These are phyloP conservation scores for Elgaria multicarinata DNA, from an alignment of 2,113 vertebrate genomes.

Conservation along the genomic window DNA sequence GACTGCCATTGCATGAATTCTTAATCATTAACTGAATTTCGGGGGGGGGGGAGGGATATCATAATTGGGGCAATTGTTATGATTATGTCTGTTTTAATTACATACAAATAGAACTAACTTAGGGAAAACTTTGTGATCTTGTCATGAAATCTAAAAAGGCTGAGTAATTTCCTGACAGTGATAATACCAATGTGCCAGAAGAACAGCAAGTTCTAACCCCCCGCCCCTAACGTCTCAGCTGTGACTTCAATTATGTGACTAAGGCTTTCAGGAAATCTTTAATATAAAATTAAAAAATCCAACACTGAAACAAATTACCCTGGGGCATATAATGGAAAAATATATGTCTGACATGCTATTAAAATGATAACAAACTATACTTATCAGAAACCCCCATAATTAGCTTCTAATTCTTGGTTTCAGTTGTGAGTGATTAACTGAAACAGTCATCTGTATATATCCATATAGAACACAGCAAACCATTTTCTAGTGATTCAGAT, in stretches of 20 bases:
- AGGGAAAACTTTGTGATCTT: conserved; percentile 45
- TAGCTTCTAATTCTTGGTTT: conserved; percentile 50
- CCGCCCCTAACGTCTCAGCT: not conserved
- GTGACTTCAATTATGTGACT: not conserved
- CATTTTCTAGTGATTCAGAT: not conserved
- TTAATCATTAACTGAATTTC: conserved; percentile 56
- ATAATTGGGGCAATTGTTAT: conserved; percentile 60
- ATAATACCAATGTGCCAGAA: not conserved
- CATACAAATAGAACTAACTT: conserved; percentile 47
- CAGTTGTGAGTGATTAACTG: conserved; percentile 27
- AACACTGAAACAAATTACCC: conserved; percentile 9
- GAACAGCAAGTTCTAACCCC: not conserved
- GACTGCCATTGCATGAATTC: conserved; percentile 45
- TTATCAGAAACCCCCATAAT: conserved; percentile 17
- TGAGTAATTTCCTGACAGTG: conserved; percentile 1
- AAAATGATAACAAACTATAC: not conserved
- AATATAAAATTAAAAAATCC: not conserved
- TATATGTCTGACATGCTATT: not conserved
- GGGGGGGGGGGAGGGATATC: conserved; percentile 27
- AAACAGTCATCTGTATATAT: not conserved
- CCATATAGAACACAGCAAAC: not conserved
- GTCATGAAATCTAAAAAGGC: not conserved
- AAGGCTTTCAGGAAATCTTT: conserved; percentile 27
- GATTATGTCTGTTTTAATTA: conserved; percentile 60
- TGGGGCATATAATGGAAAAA: conserved; percentile 15